Conservation (phyloP, 2,888 invertebrate species). For the Tinea semifulvella region DNA sequence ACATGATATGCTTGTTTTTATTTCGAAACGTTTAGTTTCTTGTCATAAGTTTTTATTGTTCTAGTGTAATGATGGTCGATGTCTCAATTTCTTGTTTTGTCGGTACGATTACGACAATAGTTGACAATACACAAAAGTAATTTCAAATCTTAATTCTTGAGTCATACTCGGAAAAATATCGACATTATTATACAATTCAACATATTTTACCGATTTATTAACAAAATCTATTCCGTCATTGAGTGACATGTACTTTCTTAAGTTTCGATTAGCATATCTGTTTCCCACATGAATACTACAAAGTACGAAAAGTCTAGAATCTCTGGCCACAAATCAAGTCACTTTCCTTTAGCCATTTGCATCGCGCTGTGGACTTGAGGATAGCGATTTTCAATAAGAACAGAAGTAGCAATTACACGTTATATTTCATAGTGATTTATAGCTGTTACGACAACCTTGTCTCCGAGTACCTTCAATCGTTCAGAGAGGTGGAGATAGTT, state of each 20-base stretch:
- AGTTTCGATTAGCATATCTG: conserved; percentile 9
- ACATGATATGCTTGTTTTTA: conserved; percentile 1
- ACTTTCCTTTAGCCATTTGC: conserved; percentile 14
- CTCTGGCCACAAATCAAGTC: conserved; percentile 11
- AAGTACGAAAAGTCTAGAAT: background rate
- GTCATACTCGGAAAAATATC: no score
- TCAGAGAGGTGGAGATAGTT: conserved; percentile 5
- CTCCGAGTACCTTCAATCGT: background rate
- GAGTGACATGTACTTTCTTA: no score
- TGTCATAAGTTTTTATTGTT: conserved; percentile 8
- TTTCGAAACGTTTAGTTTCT: background rate
- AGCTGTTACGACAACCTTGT: conserved; percentile 10
- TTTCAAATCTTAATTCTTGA: background rate
- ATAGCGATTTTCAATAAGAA: conserved; percentile 15
- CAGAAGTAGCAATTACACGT: conserved; percentile 21
- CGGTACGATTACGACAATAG: background rate
- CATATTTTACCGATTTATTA: no score
- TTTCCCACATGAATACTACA: conserved; percentile 9
- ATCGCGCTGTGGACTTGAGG: background rate
- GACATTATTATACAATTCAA: no score
- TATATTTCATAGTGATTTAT: conserved; percentile 19
- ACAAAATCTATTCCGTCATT: no score
- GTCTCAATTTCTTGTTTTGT: background rate
- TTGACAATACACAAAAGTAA: background rate
- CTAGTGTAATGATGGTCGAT: background rate